phyloP scores from a whole-genome alignment of 2,113 vertebrate genomes.

The Equus przewalskii region DNA sequence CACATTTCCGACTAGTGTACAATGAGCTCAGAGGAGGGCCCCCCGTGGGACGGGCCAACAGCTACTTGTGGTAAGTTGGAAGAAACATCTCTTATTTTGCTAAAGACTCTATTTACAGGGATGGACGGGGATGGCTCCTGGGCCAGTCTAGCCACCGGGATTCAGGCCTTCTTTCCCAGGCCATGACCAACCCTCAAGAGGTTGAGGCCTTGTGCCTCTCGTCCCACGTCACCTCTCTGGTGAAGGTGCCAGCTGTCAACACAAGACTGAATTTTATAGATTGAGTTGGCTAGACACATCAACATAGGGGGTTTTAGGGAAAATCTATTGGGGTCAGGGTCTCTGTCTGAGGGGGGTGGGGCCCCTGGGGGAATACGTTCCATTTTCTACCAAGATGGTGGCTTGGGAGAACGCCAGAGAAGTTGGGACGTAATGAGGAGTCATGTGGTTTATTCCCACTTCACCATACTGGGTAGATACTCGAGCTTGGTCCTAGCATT shows the following conservation, averaged over 20 bases:
- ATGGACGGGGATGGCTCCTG: slow-evolving; percentile 28
- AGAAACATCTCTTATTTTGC: slow-evolving; percentile 70
- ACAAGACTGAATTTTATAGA: neutral
- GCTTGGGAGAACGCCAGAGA: slow-evolving; percentile 20
- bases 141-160: slow-evolving; percentile 39
- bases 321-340: neutral
- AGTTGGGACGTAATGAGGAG: neutral
- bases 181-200: neutral
- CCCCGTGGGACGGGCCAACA: slow-evolving; percentile 85
- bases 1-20: slow-evolving; percentile 92
- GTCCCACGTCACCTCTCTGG: neutral
- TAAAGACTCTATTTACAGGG: slow-evolving; percentile 90
- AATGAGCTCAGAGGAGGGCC: slow-evolving; percentile 86
- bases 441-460: slow-evolving; percentile 6
- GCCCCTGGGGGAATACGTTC: neutral
- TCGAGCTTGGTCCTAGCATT: slow-evolving; percentile 50
- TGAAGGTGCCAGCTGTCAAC: neutral
- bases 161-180: slow-evolving; percentile 10
- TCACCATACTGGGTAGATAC: neutral
- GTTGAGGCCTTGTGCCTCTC: neutral
- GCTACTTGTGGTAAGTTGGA: slow-evolving; percentile 88
- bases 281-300: neutral
- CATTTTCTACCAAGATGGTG: neutral
- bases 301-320: neutral
- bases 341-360: neutral